phyloP scores from a whole-genome alignment of 2,888 invertebrate genomes.

The Catotricha subobsoleta region DNA sequence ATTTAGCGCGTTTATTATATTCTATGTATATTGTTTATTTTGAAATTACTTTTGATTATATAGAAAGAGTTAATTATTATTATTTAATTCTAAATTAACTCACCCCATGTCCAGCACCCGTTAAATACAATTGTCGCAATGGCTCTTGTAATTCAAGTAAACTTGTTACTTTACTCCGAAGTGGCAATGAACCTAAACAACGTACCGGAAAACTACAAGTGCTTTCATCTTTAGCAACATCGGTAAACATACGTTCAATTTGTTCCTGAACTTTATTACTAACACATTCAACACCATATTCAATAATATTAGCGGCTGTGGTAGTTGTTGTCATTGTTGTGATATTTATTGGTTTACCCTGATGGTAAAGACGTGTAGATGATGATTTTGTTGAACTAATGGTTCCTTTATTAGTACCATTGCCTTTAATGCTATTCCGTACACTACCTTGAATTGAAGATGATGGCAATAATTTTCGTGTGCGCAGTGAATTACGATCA shows the following conservation, averaged over 20 bases:
- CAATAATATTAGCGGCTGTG: slow-evolving; percentile 2
- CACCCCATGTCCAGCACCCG: slow-evolving; percentile 23
- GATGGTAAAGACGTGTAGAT: not conserved
- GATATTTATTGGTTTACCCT: not conserved
- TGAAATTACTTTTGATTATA: no score
- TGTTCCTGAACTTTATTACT: slow-evolving; percentile 67
- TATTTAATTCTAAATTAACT: no score
- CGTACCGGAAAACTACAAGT: slow-evolving; percentile 51
- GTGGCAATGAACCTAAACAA: slow-evolving; percentile 63
- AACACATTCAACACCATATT: slow-evolving; percentile 19
- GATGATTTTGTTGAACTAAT: slow-evolving; percentile 2
- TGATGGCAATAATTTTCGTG: slow-evolving; percentile 14
- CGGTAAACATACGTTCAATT: slow-evolving; percentile 71
- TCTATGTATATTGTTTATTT: no score
- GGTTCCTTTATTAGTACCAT: not conserved
- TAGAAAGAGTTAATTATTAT: no score
- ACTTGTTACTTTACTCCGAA: slow-evolving; percentile 64
- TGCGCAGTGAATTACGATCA: slow-evolving; percentile 18
- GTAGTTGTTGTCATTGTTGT: slow-evolving; percentile 2
- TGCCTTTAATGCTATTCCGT: slow-evolving; percentile 1
- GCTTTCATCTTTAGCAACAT: slow-evolving; percentile 45
- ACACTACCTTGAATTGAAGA: slow-evolving; percentile 13
- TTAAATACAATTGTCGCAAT: slow-evolving; percentile 48
- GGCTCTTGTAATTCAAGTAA: slow-evolving; percentile 68
- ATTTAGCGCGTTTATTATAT: no score